A percentile compares a stretch with the other conserved stretches of the same genome.
phyloP scores from a whole-genome alignment of 2,888 invertebrate species.

The Leucoptera coffeella region DNA sequence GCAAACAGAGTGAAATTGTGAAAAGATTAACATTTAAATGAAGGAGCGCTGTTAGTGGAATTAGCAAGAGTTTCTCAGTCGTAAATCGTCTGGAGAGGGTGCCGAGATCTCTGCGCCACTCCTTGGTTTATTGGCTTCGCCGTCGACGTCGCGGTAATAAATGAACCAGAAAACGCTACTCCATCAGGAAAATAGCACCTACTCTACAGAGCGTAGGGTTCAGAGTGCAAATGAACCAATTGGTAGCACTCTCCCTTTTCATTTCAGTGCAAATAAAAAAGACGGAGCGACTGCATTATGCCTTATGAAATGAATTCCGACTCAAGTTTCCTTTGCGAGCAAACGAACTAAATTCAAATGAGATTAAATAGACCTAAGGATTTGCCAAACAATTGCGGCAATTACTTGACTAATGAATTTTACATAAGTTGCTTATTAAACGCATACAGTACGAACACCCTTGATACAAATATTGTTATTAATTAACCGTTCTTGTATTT shows the following conservation, averaged over 20 bases:
- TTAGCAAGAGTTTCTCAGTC: slow-evolving; percentile 39
- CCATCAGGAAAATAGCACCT: slow-evolving; percentile 17
- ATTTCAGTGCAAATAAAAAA: slow-evolving; percentile 12
- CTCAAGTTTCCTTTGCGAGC: slow-evolving; percentile 31
- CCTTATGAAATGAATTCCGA: slow-evolving; percentile 44
- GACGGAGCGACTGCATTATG: slow-evolving; percentile 29
- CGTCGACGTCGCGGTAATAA: slow-evolving; percentile 44
- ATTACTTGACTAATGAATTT: too few species aligned
- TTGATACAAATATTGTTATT: too few species aligned
- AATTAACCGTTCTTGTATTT: too few species aligned
- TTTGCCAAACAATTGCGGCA: background rate
- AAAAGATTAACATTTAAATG: slow-evolving; percentile 51
- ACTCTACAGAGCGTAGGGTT: slow-evolving; percentile 9
- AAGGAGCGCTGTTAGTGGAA: slow-evolving; percentile 42
- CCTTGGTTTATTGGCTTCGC: slow-evolving; percentile 34
- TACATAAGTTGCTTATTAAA: too few species aligned
- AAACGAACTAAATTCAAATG: slow-evolving; percentile 14
- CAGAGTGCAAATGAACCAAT: too few species aligned
- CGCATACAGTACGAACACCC: too few species aligned
- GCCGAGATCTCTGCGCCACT: slow-evolving; percentile 13
- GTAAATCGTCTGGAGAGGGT: slow-evolving; percentile 46
- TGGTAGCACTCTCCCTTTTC: slow-evolving; percentile 12
- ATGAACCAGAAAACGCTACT: slow-evolving; percentile 46
- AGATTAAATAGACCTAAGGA: background rate
- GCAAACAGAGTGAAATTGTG: slow-evolving; percentile 42